phyloP scores from a whole-genome alignment of 2,888 invertebrate species.

The Dione juno region DNA sequence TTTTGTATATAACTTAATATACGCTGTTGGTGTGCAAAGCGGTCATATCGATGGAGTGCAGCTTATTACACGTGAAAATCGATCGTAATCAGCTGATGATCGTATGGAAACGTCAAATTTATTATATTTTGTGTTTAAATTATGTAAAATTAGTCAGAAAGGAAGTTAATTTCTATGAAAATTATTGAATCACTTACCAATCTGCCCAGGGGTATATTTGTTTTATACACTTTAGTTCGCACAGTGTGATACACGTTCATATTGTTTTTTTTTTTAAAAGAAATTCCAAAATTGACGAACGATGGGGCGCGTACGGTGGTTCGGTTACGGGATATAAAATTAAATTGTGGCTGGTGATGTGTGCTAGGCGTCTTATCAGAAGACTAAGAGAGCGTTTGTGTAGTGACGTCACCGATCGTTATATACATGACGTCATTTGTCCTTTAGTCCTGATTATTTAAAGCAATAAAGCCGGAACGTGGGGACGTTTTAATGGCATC shows the following conservation, averaged over 20 bases:
- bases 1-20: constrained; percentile 60
- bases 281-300: constrained; percentile 50
- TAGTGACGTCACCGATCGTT: constrained; percentile 76
- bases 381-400: constrained; percentile 63
- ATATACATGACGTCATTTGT: constrained; percentile 72
- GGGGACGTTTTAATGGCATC: constrained; percentile 40
- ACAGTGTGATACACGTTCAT: constrained; percentile 73
- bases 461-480: constrained; percentile 37
- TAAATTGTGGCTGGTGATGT: constrained; percentile 52
- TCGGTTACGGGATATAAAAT: constrained; percentile 28
- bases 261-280: constrained; percentile 36
- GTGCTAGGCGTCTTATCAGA: constrained; percentile 60
- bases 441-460: constrained; percentile 57
- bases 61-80: constrained; percentile 25
- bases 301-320: constrained; percentile 21
- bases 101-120: constrained; percentile 11
- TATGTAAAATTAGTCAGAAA: no score
- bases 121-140: not conserved
- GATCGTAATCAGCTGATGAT: constrained; percentile 23
- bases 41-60: not conserved
- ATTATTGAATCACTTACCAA: constrained; percentile 62
- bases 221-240: constrained; percentile 58
- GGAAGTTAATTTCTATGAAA: constrained; percentile 11
- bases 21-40: constrained; percentile 46
- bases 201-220: constrained; percentile 60